Evolutionary conservation across 2,797 vertebrate species (phyloP), one percentile per base, ranked within the genome.

Genomic region (Tadarida brasiliensis): DNA sequence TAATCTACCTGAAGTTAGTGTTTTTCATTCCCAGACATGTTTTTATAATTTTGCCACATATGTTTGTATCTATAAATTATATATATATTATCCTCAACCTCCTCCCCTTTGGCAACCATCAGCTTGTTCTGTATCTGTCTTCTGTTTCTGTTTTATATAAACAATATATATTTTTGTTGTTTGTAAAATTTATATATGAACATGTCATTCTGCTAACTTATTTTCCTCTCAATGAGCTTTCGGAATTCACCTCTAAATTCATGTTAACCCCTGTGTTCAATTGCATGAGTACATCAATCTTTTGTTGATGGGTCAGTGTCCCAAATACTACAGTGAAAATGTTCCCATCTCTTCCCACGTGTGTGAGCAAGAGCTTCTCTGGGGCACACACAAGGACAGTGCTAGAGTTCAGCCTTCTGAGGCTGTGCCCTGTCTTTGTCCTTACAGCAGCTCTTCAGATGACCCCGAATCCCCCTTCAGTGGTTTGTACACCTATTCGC

Each of bases 51-150:
- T 76, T 93, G 10, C 59, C 44, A 47, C 3, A 19, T 84, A 30
- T 78, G 61, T 80, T 92, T n/a, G 11, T 73, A 87, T 94, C 56
- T 85, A 28, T 87, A 81, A 76, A 56, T 20, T 61, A 85, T 68
- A 33, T 51, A 12, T 57, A 65, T 22, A 78, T 17, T 35, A n/a
- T 26, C 33, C 77, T 33, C 54, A 26, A 39, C 33, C 8, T 17
- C 5, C 7, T 63, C 17, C 80, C 17, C 17, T 82, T 82, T 65
- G 28, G 59, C 39, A 82, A 82, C 39, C 11, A n/a, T 63, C 59
- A 63, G 59, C 17, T 82, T 47, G 59, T 49, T 82, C 59, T 47
- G 30, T 63, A 49, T 63, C 28, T 63, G 26, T n/a, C 59, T 44
- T 49, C 39, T 47, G 7, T 80, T 80, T 57, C 76, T 57, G 59